These are phyloP conservation scores for Cirrhinus molitorella DNA, from an alignment of 2,797 vertebrate species.

Conservation along the genomic window DNA sequence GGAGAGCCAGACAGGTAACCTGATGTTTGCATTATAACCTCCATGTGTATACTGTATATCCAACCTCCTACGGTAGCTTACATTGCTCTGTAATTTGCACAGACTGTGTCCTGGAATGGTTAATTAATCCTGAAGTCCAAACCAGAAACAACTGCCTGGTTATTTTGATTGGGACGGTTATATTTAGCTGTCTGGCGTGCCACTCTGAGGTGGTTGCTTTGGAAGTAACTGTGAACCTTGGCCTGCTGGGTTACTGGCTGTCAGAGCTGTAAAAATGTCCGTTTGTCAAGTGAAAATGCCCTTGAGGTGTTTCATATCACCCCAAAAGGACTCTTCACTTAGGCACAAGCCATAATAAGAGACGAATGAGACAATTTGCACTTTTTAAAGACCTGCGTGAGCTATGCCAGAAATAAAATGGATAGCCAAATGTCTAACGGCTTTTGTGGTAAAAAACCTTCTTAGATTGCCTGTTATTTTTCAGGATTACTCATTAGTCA, in stretches of 20 bases:
- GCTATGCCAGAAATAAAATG: constrained; percentile 46
- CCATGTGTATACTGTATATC: constrained; percentile 64
- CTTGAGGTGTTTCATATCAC: constrained; percentile 70
- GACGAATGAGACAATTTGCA: constrained; percentile 60
- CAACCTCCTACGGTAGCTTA: constrained; percentile 63
- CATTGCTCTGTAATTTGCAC: constrained; percentile 76
- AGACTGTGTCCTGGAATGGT: constrained; percentile 70
- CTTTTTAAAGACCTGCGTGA: constrained; percentile 60
- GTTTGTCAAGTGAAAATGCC: constrained; percentile 79
- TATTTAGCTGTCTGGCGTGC: constrained; percentile 79
- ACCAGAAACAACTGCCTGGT: constrained; percentile 66
- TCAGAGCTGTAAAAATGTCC: constrained; percentile 78
- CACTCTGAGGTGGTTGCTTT: constrained; percentile 73
- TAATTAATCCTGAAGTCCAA: constrained; percentile 75
- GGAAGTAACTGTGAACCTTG: constrained; percentile 75
- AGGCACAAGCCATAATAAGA: constrained; percentile 70
- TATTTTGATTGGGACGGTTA: constrained; percentile 71
- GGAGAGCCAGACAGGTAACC: constrained; percentile 44
- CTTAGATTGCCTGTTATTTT: background rate
- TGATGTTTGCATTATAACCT: constrained; percentile 57
- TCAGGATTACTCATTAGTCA: constrained; percentile 1
- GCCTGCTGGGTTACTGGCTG: constrained; percentile 72
- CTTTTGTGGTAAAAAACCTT: background rate
- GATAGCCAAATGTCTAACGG: constrained; percentile 20
- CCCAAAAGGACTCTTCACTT: constrained; percentile 73